Evolutionary conservation across 1,140 invertebrate species (phyloP), one percentile per base, ranked within the genome.

Genomic region (Penaeus chinensis): DNA sequence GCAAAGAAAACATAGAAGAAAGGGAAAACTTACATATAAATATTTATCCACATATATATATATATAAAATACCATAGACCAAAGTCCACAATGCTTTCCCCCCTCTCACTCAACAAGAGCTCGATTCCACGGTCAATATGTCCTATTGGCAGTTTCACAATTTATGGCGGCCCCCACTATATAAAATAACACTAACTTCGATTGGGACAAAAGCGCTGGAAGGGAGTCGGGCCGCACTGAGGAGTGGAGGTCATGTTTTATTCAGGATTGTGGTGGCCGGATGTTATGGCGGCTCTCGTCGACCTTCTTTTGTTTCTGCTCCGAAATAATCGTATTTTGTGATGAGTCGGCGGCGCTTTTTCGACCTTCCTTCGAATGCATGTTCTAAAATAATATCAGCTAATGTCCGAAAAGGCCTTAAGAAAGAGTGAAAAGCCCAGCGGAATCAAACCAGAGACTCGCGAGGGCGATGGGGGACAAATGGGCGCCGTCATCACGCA

Each of bases 101-200:
- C 54, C 54, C 54, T 54, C 76, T 22, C 18, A 11, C 13, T 22
- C 37, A 47, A 47, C 32, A 19, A 47, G 24, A 47, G 27, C 16
- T 42, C 80, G 80, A 82, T 82, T 82, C 80, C 62, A 82, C 80
- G 80, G n/a, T 82, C 80, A 82, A 82, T 82, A 82, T 82, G 80
- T 82, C 62, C 80, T 82, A 82, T 82, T 82, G 80, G 80, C 80
- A 82, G 80, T 82, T 82, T 82, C 60, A 82, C 80, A 82, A 82
- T 82, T 82, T 82, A 82, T 66, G 80, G 60, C 42, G 37, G 80
- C 61, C 61, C 61, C 80, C 61, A 82, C 61, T 82, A 83, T 83
- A 83, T 83, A 83, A 83, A 83, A 83, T 83, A 83, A 83, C 82
- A 83, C 82, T 83, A 83, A 83, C 82, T 83, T 42, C 82, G 65